Percentiles rank a stretch among this genome's conserved stretches.
These are phyloP conservation scores for Euura saliciscinereae DNA, from an alignment of 1,140 invertebrate genomes.

Conservation along the genomic window DNA sequence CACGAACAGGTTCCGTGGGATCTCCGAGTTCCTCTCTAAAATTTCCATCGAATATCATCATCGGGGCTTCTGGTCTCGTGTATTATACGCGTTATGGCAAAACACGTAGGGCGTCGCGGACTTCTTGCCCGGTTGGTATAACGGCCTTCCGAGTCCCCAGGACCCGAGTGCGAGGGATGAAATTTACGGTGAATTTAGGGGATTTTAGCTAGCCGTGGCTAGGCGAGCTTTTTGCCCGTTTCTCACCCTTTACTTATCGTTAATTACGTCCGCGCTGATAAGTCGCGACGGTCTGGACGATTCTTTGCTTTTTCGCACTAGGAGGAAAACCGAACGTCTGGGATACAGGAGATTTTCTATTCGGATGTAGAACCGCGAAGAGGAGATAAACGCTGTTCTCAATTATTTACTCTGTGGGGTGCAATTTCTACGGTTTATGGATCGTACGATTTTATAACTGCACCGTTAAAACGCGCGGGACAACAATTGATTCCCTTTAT, in stretches of 20 bases:
- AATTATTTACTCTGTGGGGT: too few species aligned
- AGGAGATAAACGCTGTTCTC: too few species aligned
- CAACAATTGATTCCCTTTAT: too few species aligned
- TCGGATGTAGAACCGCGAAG: too few species aligned
- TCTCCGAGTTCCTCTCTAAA: background rate
- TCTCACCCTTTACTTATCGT: background rate
- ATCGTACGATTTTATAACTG: too few species aligned
- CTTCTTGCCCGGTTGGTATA: background rate
- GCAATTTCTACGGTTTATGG: too few species aligned
- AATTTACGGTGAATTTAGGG: slow-evolving; percentile 2
- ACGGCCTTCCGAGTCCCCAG: background rate
- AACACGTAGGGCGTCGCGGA: background rate
- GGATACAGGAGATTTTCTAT: too few species aligned
- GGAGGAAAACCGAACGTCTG: too few species aligned
- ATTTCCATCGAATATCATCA: background rate
- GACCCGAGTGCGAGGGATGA: background rate
- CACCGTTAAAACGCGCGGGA: too few species aligned
- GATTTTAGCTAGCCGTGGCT: background rate
- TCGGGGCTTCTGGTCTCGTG: too few species aligned
- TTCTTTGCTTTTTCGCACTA: too few species aligned
- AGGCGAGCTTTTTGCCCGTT: background rate
- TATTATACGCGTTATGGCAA: background rate
- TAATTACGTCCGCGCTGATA: background rate
- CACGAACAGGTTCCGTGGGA: background rate
- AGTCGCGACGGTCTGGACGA: background rate